Evolutionary conservation across 2,797 vertebrate species (phyloP).

Genomic region (Pantherophis vulpinus): DNA sequence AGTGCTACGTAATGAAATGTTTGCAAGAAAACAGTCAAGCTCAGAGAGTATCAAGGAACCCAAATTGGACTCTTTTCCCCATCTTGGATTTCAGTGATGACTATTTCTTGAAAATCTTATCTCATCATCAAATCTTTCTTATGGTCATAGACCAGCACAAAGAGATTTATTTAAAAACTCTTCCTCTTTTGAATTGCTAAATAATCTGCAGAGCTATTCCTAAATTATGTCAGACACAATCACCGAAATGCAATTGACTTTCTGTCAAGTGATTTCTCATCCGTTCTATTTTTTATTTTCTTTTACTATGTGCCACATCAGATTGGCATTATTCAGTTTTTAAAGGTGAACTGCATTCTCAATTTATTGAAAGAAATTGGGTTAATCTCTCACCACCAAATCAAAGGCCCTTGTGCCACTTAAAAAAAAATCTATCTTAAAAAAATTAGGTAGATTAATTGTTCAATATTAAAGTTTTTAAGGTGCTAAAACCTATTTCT

Average conservation of each 20-base stretch:
- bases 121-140: not conserved
- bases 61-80: not conserved
- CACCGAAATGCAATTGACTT: not conserved
- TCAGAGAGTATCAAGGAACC: not conserved
- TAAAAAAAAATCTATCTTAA: no score
- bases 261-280: not conserved
- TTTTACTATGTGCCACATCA: not conserved
- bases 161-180: not conserved
- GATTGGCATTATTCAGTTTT: not conserved
- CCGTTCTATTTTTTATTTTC: not conserved
- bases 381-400: not conserved
- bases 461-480: not conserved
- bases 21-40: not conserved
- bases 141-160: not conserved
- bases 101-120: not conserved
- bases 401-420: not conserved
- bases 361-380: not conserved
- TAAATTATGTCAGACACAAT: not conserved
- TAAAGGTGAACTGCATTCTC: not conserved
- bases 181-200: not conserved
- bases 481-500: not conserved
- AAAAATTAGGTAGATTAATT: not conserved
- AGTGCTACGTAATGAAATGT: not conserved
- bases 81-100: not conserved
- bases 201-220: not conserved